These are phyloP conservation scores for Rhagoletis zephyria DNA, from an alignment of 1,140 invertebrate genomes.

Conservation along the genomic window DNA sequence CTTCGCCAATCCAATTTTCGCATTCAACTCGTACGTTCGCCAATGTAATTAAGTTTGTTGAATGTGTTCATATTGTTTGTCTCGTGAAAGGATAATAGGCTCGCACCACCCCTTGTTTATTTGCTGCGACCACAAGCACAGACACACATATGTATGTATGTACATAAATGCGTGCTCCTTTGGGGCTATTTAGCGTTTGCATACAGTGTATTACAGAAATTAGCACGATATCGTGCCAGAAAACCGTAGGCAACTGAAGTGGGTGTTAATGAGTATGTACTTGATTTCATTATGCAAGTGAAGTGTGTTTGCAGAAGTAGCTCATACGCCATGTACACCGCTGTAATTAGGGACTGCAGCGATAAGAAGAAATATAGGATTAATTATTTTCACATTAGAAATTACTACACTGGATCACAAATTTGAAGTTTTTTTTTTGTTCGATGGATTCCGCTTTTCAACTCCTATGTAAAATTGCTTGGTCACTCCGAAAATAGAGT, in stretches of 20 bases:
- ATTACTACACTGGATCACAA: too few relatives aligned
- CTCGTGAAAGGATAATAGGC: constrained; percentile 27
- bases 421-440: too few relatives aligned
- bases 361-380: too few relatives aligned
- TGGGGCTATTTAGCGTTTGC: background rate
- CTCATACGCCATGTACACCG: background rate
- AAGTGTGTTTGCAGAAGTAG: background rate
- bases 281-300: background rate
- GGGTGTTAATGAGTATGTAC: background rate
- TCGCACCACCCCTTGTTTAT: constrained; percentile 6
- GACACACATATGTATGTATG: too few relatives aligned
- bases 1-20: constrained; percentile 13
- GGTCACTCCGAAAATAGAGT: too few relatives aligned
- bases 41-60: constrained; percentile 22
- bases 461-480: too few relatives aligned
- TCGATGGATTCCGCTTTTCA: too few relatives aligned
- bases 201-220: background rate
- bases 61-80: constrained; percentile 9
- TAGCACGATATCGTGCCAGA: background rate
- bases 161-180: background rate
- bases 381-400: too few relatives aligned
- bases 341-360: too few relatives aligned
- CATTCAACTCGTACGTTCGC: background rate
- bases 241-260: background rate
- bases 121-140: background rate